These are phyloP conservation scores for Characodon lateralis DNA, from an alignment of 2,797 vertebrate genomes.

Conservation along the genomic window DNA sequence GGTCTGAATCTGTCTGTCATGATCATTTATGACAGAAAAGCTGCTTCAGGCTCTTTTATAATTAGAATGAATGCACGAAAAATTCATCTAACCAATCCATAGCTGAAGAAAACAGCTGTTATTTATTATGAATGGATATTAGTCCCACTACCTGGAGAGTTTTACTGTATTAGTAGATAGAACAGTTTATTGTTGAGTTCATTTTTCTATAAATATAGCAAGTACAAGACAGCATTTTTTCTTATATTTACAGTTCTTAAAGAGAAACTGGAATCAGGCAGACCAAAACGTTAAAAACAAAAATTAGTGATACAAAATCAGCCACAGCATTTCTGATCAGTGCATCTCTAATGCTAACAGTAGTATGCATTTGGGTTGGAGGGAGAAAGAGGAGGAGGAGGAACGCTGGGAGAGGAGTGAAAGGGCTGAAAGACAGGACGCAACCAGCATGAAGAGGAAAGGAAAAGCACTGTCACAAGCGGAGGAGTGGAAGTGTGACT, in stretches of 20 bases:
- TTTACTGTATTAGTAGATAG: too few relatives aligned
- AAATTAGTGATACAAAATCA: not conserved
- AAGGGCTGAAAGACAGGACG: conserved; percentile 64
- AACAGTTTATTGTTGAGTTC: too few relatives aligned
- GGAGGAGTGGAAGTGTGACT: conserved; percentile 85
- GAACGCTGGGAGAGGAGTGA: conserved; percentile 1
- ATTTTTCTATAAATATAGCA: too few relatives aligned
- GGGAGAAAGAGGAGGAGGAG: conserved; percentile 10
- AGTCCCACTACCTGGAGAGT: too few relatives aligned
- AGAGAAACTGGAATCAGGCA: too few relatives aligned
- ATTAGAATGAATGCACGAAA: too few relatives aligned
- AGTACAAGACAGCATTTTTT: too few relatives aligned
- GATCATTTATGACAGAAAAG: not conserved
- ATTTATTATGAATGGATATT: too few relatives aligned
- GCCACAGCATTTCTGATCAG: not conserved
- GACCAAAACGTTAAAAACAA: not conserved
- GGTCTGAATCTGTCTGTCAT: not conserved
- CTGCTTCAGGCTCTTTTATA: too few relatives aligned
- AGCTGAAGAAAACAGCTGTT: too few relatives aligned
- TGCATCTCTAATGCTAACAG: conserved; percentile 21
- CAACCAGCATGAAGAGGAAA: conserved; percentile 85
- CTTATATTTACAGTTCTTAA: too few relatives aligned
- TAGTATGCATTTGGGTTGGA: conserved; percentile 51
- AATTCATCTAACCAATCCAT: too few relatives aligned
- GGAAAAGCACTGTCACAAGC: conserved; percentile 86